Percentiles rank a stretch among this genome's conserved stretches.
phyloP scores from a whole-genome alignment of 2,888 invertebrate species.

The Scaptomyza caliginosa region DNA sequence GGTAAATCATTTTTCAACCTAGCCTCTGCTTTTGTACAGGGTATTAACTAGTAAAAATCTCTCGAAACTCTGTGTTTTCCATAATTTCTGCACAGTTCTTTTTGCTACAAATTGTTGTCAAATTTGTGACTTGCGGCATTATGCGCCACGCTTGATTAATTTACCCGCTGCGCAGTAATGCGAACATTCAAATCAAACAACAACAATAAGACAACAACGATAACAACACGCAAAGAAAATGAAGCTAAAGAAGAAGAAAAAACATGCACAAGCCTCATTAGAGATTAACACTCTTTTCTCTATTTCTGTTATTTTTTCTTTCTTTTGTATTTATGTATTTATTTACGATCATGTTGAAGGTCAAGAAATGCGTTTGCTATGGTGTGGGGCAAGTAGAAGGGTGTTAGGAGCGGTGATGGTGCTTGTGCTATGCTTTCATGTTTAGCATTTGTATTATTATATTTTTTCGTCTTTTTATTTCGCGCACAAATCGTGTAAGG shows the following conservation, averaged over 20 bases:
- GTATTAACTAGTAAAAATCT: not conserved
- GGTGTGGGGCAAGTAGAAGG: slow-evolving; percentile 5
- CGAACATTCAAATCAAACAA: slow-evolving; percentile 26
- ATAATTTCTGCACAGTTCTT: slow-evolving; percentile 42
- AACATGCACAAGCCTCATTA: slow-evolving; percentile 64
- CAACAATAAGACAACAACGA: slow-evolving; percentile 10
- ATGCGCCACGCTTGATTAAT: slow-evolving; percentile 74
- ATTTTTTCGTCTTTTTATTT: not conserved
- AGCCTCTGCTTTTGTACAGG: not conserved
- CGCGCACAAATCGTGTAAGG: slow-evolving; percentile 33
- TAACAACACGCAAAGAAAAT: slow-evolving; percentile 20
- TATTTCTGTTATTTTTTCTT: not conserved
- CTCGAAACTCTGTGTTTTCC: not conserved
- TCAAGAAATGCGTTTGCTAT: slow-evolving; percentile 66
- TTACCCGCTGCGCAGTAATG: slow-evolving; percentile 70
- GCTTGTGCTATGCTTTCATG: slow-evolving; percentile 27
- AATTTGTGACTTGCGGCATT: slow-evolving; percentile 63
- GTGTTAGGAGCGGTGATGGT: not conserved
- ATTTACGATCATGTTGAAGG: slow-evolving; percentile 65
- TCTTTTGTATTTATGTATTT: slow-evolving; percentile 38
- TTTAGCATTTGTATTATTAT: slow-evolving; percentile 29
- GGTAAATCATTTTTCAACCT: too few species aligned
- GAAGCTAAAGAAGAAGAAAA: not conserved
- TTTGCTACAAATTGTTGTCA: slow-evolving; percentile 74
- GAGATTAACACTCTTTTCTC: slow-evolving; percentile 55